Evolutionary conservation across 1,140 invertebrate species (phyloP), one percentile per base, ranked within the genome.

Genomic region (Lasioglossum albipes): DNA sequence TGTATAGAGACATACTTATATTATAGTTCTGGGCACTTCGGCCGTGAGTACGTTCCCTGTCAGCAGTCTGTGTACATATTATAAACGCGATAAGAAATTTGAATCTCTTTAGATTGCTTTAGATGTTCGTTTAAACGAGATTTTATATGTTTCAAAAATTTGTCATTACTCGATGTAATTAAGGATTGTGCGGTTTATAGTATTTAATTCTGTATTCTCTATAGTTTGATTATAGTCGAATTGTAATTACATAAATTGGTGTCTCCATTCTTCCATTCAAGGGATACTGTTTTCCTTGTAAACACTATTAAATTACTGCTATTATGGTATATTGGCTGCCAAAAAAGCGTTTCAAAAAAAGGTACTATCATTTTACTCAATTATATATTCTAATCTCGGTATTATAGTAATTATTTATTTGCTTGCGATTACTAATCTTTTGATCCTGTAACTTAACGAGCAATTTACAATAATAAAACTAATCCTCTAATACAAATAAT

Each of bases 311-410:
- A 64, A 27, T 74, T 79, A 5, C 42, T 64, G 68, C 71, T 81
- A 87, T 82, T 81, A 91, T 92, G 89, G 80, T 88, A 75, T 88
- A 87, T 83, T 89, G 90, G 86, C 66, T 91, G 73, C 84, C 82
- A 75, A 91, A 88, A 82, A 92, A 88, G 80, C 87, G 86, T 70
- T 82, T 89, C 59, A 75, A 89, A 66, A 91, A 88, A 85, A 92
- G 90, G 90, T 90, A 91, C n/a, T 54, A 65, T 64, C 65, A 65
- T n/a, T 64, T 27, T 79, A 61, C 69, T 78, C 41, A 49, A 64
- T 84, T 41, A 61, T 67, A 45, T 45, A n/a, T 36, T 68, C 45
- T 22, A n/a, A 57, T 74, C 16, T 7, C 45, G 54, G 12, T 65
- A 66, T 45, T 54, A n/a, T 6, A 73, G 7, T 66, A 2, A 7